Conservation (phyloP, 1,140 invertebrate species). For the Drosophila miranda region DNA sequence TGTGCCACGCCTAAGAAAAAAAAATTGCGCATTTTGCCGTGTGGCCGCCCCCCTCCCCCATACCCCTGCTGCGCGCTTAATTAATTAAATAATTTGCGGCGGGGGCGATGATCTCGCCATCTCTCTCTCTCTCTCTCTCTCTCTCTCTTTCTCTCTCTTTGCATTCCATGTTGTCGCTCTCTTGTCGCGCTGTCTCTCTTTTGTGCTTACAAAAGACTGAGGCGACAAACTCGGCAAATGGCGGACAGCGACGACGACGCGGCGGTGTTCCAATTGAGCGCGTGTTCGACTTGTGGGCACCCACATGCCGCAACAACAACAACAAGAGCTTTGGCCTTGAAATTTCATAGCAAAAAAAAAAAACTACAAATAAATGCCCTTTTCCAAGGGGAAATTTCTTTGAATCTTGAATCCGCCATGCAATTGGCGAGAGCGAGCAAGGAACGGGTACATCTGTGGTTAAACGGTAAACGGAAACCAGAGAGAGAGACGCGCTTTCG, state of each 20-base stretch:
- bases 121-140: neutral
- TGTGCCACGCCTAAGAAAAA: slow-evolving; percentile 24
- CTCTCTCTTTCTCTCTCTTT: neutral
- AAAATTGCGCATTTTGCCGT: slow-evolving; percentile 41
- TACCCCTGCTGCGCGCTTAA: slow-evolving; percentile 19
- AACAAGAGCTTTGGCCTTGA: slow-evolving; percentile 43
- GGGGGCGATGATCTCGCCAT: slow-evolving; percentile 39
- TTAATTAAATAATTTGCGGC: slow-evolving; percentile 46
- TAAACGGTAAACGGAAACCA: too few species aligned
- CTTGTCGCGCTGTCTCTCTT: slow-evolving; percentile 5
- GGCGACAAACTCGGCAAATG: slow-evolving; percentile 68
- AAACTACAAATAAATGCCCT: slow-evolving; percentile 4
- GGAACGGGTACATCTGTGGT: neutral
- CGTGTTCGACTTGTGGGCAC: slow-evolving; percentile 22
- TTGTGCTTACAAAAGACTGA: slow-evolving; percentile 60
- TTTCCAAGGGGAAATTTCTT: neutral
- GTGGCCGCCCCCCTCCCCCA: slow-evolving; percentile 10
- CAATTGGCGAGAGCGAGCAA: too few species aligned
- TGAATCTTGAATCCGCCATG: too few species aligned
- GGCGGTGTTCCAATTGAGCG: slow-evolving; percentile 44
- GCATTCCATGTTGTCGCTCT: slow-evolving; percentile 6
- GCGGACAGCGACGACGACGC: slow-evolving; percentile 20
- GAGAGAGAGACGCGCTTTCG: slow-evolving; percentile 1
- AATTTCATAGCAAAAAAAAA: slow-evolving; percentile 34
- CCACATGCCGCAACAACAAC: slow-evolving; percentile 34